phyloP scores from a whole-genome alignment of 2,888 invertebrate genomes.

The Athalia cordata region DNA sequence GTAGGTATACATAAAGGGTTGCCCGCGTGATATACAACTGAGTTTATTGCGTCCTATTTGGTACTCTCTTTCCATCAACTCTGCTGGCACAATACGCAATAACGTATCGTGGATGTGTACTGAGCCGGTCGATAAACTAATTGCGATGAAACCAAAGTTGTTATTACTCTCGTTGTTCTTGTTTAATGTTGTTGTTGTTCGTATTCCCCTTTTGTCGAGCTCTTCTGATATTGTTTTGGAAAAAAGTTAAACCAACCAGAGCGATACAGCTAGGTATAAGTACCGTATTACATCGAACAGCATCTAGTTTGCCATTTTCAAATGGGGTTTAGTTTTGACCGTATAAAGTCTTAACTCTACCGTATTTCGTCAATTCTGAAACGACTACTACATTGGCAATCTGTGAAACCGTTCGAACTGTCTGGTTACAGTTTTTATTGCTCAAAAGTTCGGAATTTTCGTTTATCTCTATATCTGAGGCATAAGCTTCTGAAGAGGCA shows the following conservation, averaged over 20 bases:
- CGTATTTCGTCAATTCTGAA: too few relatives aligned
- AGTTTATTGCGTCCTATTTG: slow-evolving; percentile 67
- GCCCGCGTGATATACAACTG: slow-evolving; percentile 65
- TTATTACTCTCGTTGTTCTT: slow-evolving; percentile 22
- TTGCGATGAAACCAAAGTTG: slow-evolving; percentile 29
- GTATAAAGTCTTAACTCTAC: too few relatives aligned
- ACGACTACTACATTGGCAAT: too few relatives aligned
- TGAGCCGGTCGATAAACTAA: slow-evolving; percentile 44
- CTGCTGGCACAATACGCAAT: slow-evolving; percentile 45
- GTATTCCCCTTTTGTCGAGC: not conserved
- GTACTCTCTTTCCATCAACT: slow-evolving; percentile 52
- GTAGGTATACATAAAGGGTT: slow-evolving; percentile 61
- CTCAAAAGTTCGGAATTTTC: too few relatives aligned
- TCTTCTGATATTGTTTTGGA: not conserved
- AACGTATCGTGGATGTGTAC: slow-evolving; percentile 47
- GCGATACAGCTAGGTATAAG: not conserved
- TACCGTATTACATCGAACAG: too few relatives aligned
- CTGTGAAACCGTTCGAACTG: too few relatives aligned
- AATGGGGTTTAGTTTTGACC: too few relatives aligned
- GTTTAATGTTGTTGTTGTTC: not conserved
- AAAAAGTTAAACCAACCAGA: not conserved
- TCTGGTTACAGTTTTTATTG: too few relatives aligned
- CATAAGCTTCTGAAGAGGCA: not conserved
- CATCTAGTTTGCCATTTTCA: too few relatives aligned
- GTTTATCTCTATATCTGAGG: too few relatives aligned